These are phyloP conservation scores for Atractosteus spatula DNA, from an alignment of 2,113 vertebrate genomes.

Conservation along the genomic window DNA sequence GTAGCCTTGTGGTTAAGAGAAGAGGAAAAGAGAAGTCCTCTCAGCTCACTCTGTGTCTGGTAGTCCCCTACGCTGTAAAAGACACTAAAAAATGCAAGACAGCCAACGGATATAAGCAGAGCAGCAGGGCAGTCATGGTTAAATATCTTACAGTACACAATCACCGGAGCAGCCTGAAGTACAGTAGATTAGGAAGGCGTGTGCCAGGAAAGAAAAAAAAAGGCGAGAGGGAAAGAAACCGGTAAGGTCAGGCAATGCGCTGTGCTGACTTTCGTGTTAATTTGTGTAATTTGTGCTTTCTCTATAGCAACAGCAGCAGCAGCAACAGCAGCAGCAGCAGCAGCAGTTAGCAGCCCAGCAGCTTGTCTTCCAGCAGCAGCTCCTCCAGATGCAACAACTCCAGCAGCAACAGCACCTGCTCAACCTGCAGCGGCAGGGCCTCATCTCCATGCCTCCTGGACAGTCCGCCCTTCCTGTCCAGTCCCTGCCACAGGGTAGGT, in stretches of 20 bases:
- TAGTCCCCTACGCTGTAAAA: constrained; percentile 56
- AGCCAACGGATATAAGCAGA: constrained; percentile 56
- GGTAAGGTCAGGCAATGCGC: constrained; percentile 38
- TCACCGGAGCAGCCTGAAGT: constrained; percentile 30
- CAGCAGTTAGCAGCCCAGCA: constrained; percentile 98
- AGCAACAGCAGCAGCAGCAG: constrained; percentile 79
- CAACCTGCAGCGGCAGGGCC: constrained; percentile 98
- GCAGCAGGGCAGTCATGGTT: constrained; percentile 32
- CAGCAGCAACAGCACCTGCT: constrained; percentile 98
- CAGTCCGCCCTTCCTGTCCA: constrained; percentile 94
- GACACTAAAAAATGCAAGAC: constrained; percentile 64
- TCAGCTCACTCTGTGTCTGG: constrained; percentile 17
- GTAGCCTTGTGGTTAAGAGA: constrained; percentile 41
- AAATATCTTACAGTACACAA: constrained; percentile 46
- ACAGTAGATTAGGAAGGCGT: constrained; percentile 20
- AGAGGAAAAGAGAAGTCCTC: constrained; percentile 25
- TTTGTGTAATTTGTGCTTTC: constrained; percentile 41
- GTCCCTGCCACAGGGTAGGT: constrained; percentile 87
- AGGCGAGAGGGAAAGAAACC: constrained; percentile 23
- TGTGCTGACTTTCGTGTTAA: constrained; percentile 33
- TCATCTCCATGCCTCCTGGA: constrained; percentile 93
- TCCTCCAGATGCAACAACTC: constrained; percentile 98
- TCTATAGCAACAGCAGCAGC: constrained; percentile 64
- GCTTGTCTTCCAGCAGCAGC: constrained; percentile 99
- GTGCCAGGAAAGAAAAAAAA: constrained; percentile 3